Percentiles rank a stretch among this genome's conserved stretches.
phyloP scores from a whole-genome alignment of 2,113 vertebrate species.

The Gallinago media region DNA sequence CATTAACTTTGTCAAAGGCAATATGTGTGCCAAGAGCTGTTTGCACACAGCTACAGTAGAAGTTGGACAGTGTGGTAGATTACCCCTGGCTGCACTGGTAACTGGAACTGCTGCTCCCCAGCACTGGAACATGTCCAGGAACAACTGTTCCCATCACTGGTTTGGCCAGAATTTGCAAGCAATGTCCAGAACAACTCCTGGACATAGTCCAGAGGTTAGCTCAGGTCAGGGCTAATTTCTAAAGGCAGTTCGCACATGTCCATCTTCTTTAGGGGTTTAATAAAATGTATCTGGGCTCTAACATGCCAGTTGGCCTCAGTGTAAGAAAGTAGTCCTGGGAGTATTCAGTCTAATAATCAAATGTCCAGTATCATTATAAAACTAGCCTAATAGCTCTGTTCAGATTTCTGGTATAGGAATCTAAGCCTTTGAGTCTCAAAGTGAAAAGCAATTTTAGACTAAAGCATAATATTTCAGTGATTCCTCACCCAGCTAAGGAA shows the following conservation, averaged over 20 bases:
- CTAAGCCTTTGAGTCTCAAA: neutral
- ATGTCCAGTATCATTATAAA: neutral
- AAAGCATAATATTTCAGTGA: neutral
- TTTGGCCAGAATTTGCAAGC: neutral
- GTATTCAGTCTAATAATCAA: neutral
- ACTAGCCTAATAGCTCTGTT: neutral
- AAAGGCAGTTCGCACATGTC: neutral
- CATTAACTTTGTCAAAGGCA: slow-evolving; percentile 20
- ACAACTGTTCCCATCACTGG: slow-evolving; percentile 3
- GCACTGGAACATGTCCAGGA: neutral
- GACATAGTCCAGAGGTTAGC: neutral
- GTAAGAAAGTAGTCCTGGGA: neutral
- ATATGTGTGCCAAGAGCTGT: neutral
- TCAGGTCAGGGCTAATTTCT: neutral
- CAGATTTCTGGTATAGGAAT: neutral
- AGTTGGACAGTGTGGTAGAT: neutral
- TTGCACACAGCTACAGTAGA: neutral
- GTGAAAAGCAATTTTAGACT: neutral
- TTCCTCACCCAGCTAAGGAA: neutral
- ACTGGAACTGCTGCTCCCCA: neutral
- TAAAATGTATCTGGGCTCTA: neutral
- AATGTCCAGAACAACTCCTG: slow-evolving; percentile 2
- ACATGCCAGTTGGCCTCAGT: neutral
- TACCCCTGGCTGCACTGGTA: neutral
- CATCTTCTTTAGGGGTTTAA: neutral